Conservation (phyloP, 2,797 vertebrate species). For the Chaenodraco wilsoni region DNA sequence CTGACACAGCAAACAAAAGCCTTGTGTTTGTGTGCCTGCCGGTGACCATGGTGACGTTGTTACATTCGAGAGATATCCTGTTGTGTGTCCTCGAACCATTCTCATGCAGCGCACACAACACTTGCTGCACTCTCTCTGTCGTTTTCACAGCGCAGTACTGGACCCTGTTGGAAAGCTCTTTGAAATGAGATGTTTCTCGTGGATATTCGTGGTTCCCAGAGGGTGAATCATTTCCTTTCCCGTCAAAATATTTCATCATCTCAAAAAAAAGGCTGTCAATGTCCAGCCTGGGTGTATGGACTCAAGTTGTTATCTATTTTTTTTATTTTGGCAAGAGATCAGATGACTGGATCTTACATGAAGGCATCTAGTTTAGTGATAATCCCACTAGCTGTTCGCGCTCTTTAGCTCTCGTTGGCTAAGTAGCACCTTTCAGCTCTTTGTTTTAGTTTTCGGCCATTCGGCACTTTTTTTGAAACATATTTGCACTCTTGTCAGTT, state of each 20-base stretch:
- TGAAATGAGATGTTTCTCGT: neutral
- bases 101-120: constrained; percentile 5
- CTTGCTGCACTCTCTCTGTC: neutral
- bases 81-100: constrained; percentile 2
- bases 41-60: constrained; percentile 12
- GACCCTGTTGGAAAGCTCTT: neutral
- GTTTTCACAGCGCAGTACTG: constrained; percentile 18
- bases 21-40: constrained; percentile 22
- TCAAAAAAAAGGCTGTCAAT: neutral
- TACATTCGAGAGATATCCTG: constrained; percentile 12
- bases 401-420: no score
- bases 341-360: no score
- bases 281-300: no score
- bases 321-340: no score
- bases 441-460: no score
- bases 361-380: no score
- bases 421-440: no score
- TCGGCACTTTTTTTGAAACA: no score
- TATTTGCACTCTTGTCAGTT: no score
- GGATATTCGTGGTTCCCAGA: neutral
- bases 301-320: no score
- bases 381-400: no score
- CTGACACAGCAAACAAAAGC: constrained; percentile 39
- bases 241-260: neutral
- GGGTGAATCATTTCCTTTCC: neutral